Base-by-base conservation (phyloP, 2,888 invertebrate genomes). In the Folsomia candida region DNA sequence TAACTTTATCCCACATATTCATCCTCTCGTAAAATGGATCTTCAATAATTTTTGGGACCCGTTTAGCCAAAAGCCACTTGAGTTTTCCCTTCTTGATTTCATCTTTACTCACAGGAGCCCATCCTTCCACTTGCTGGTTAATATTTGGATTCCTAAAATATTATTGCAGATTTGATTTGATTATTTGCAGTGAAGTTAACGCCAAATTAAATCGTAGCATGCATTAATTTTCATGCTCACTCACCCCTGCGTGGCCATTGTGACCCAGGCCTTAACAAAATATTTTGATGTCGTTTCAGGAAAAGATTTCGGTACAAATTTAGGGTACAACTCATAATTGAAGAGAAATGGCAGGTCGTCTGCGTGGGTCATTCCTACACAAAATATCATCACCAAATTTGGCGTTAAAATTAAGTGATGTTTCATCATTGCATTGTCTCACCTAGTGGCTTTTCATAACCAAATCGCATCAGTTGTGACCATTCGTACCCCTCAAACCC, bases 201-300 rank as follows among this genome's bases (percentile, higher is more conserved):
- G n/a, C 20, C 6, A 57, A 57, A 57, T 57, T 20, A 20, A 11
- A 9, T 11, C 24, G 6, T 11, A 6, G 20, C 57, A 57, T 11
- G 20, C 14, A 57, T 24, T 62, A 29, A 62, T 4, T 62, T 26
- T 47, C 26, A 37, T 58, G 4, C 37, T 26, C 37, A 25, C 58
- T n/a, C 62, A 75, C 74, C 74, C 74, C 11, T 25, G 58, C 18
- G 68, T 69, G 9, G 75, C 71, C 67, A 75, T 72, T 11, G 66
- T 60, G 2, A 65, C 71, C 28, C 62, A 67, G 29, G 67, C 27
- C 29, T 65, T 37, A 0, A 75, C 63, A 27, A 71, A 63, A 6
- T 62, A 14, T 37, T 71, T 73, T 0, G 68, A 69, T 37, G 69
- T 71, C 22, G 1, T 18, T 64, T 73, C 70, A 28, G 62, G 61